These are phyloP conservation scores for Origma solitaria DNA, from an alignment of 2,113 vertebrate genomes.

Conservation along the genomic window DNA sequence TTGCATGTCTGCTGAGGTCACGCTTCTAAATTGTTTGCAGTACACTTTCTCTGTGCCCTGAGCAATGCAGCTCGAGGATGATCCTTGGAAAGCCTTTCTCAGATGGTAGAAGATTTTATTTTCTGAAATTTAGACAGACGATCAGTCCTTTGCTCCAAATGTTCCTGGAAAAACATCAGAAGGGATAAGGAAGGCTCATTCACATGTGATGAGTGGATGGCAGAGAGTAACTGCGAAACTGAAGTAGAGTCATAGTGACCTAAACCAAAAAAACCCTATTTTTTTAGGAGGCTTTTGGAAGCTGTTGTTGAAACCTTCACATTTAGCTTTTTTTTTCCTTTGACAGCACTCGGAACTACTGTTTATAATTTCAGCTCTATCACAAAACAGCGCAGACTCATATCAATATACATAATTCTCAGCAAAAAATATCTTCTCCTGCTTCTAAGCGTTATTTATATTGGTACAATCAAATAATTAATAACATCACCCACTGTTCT, in stretches of 20 bases:
- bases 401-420: not conserved
- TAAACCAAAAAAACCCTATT: not conserved
- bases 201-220: rapidly evolving
- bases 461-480: not conserved
- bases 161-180: not conserved
- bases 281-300: not conserved
- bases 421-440: not conserved
- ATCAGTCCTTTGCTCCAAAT: not conserved
- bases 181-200: not conserved
- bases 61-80: rapidly evolving
- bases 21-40: rapidly evolving
- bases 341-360: not conserved
- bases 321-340: not conserved
- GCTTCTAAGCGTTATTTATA: not conserved
- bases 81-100: not conserved
- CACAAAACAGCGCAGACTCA: not conserved
- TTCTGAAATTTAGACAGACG: not conserved
- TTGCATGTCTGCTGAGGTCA: not conserved
- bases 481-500: not conserved
- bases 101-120: not conserved
- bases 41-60: not conserved
- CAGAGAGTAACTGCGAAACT: not conserved
- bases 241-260: not conserved
- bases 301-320: not conserved
- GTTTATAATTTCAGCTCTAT: not conserved